Percentiles rank a stretch among this genome's conserved stretches.
These are phyloP conservation scores for Philaenus spumarius DNA, from an alignment of 1,140 invertebrate genomes.

Conservation along the genomic window DNA sequence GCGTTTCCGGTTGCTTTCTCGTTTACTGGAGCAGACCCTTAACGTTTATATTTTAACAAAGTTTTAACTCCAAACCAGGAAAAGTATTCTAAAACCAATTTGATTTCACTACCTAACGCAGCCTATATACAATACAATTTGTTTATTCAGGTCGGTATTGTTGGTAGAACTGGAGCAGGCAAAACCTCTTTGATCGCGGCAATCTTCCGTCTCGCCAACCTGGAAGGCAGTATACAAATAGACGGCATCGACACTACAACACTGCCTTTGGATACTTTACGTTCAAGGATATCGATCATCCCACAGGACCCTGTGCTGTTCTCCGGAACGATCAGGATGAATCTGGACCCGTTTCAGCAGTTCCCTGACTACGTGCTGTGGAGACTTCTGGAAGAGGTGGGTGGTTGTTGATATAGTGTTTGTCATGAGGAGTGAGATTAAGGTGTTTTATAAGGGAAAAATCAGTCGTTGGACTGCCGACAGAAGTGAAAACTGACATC, in stretches of 20 bases:
- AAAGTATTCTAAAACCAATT: too few relatives aligned
- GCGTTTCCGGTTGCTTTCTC: too few relatives aligned
- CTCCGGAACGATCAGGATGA: conserved; percentile 70
- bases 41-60: too few relatives aligned
- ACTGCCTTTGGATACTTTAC: conserved; percentile 58
- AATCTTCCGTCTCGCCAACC: conserved; percentile 64
- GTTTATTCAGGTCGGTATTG: conserved; percentile 44
- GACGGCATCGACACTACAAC: conserved; percentile 43
- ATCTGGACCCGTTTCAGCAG: conserved; percentile 76
- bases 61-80: too few relatives aligned
- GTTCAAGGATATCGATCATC: conserved; percentile 80
- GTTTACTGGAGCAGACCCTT: too few relatives aligned
- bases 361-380: conserved; percentile 71
- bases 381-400: conserved; percentile 66
- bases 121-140: neutral
- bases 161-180: conserved; percentile 63
- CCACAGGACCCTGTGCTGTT: conserved; percentile 88
- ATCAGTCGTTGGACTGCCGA: too few relatives aligned
- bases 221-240: conserved; percentile 51
- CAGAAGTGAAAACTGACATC: too few relatives aligned
- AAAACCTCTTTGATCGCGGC: conserved; percentile 68
- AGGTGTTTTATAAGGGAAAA: too few relatives aligned
- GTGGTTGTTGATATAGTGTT: neutral
- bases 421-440: too few relatives aligned
- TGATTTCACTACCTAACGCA: too few relatives aligned